Evolutionary conservation across 2,888 invertebrate genomes (phyloP).

Genomic region (Taenaris catops): DNA sequence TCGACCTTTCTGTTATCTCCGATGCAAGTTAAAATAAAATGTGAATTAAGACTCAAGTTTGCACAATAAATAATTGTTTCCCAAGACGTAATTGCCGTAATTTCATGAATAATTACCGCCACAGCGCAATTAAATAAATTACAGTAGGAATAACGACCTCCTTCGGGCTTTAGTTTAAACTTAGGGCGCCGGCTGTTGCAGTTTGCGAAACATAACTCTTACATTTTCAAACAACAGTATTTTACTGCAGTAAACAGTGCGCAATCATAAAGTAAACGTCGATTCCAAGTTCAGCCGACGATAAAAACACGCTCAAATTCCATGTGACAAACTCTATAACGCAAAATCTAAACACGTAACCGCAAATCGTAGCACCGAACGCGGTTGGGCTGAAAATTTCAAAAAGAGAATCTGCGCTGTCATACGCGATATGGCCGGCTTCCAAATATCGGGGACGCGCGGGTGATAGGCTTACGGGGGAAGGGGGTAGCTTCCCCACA

Average conservation of each 20-base stretch:
- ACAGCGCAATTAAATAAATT: conserved; percentile 80
- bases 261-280: conserved; percentile 25
- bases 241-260: conserved; percentile 26
- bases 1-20: conserved; percentile 57
- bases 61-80: conserved; percentile 79
- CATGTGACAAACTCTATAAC: conserved; percentile 41
- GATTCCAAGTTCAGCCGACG: conserved; percentile 18
- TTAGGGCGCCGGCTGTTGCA: conserved; percentile 65
- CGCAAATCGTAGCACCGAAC: conserved; percentile 57
- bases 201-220: conserved; percentile 44
- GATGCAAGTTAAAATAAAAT: conserved; percentile 72
- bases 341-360: conserved; percentile 62
- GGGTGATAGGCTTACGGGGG: conserved; percentile 31
- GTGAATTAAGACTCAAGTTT: conserved; percentile 76
- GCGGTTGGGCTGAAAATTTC: conserved; percentile 62
- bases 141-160: conserved; percentile 73
- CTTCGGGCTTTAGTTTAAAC: conserved; percentile 71
- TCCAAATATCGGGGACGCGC: conserved; percentile 52
- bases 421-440: conserved; percentile 74
- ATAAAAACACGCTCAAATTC: conserved; percentile 22
- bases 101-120: conserved; percentile 80
- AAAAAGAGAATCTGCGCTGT: conserved; percentile 72
- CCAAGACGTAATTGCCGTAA: conserved; percentile 76
- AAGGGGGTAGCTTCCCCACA: conserved; percentile 56
- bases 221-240: conserved; percentile 29